Percentiles rank a stretch among this genome's conserved stretches.
Conservation (phyloP, 1,140 invertebrate genomes). For the Brachionus manjavacas region DNA sequence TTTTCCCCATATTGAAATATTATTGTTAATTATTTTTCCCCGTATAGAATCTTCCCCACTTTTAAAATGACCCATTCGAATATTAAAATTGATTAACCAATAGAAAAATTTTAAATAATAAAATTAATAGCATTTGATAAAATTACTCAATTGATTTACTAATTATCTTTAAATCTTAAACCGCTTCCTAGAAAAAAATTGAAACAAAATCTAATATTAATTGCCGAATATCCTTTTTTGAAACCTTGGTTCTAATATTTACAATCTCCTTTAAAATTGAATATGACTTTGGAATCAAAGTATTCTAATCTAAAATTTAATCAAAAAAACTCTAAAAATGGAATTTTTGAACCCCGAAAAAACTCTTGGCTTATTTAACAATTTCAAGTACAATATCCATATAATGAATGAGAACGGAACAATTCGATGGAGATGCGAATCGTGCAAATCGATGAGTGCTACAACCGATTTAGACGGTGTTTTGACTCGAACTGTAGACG, state of each 20-base stretch:
- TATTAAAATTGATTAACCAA: not conserved
- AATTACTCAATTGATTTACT: not conserved
- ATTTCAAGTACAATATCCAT: not conserved
- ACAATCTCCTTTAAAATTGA: not conserved
- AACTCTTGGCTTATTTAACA: not conserved
- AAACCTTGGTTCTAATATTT: not conserved
- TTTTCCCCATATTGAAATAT: not conserved
- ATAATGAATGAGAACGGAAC: not conserved
- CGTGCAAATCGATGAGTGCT: not conserved
- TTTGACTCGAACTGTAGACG: not conserved
- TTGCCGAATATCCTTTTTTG: not conserved
- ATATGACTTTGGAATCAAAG: not conserved
- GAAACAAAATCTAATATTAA: not conserved
- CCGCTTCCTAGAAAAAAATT: not conserved
- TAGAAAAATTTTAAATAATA: not conserved
- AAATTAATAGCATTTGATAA: not conserved
- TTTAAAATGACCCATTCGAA: not conserved
- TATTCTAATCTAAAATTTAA: not conserved
- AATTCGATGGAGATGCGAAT: not conserved
- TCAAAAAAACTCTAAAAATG: not conserved
- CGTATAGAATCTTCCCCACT: not conserved
- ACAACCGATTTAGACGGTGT: not conserved
- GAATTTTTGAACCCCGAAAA: not conserved
- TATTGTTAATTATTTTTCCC: not conserved
- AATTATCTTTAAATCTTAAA: not conserved